phyloP scores from a whole-genome alignment of 2,113 vertebrate species.

The Microtus montanus region DNA sequence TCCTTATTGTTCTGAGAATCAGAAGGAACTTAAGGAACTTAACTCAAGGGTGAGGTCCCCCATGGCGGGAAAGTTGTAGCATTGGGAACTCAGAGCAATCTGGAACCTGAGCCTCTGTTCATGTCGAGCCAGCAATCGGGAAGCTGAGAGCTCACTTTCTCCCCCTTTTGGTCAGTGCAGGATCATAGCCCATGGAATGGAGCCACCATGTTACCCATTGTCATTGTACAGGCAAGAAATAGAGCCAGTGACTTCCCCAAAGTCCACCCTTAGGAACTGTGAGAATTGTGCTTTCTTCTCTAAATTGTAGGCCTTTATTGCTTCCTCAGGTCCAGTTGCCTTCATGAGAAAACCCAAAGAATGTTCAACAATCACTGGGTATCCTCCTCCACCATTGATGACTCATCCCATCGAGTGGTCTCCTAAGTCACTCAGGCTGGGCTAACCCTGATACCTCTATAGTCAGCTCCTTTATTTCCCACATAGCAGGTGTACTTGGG shows the following conservation, averaged over 20 bases:
- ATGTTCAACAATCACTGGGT: too few relatives aligned
- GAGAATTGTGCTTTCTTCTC: not conserved
- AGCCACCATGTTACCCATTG: not conserved
- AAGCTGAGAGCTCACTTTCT: too few relatives aligned
- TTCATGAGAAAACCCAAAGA: not conserved
- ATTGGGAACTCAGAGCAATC: not conserved
- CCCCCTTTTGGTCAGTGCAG: not conserved
- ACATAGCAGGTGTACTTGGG: not conserved
- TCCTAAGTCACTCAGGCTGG: not conserved
- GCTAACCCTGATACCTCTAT: not conserved
- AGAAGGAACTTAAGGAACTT: not conserved
- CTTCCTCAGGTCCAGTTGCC: fast-evolving
- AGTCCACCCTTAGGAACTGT: not conserved
- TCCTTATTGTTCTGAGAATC: not conserved
- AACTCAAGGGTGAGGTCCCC: too few relatives aligned
- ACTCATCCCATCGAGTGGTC: not conserved
- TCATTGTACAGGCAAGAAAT: not conserved
- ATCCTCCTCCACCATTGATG: not conserved
- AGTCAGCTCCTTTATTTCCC: not conserved
- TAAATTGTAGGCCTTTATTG: not conserved
- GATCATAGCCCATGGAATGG: too few relatives aligned
- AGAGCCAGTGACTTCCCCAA: not conserved
- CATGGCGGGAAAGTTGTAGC: not conserved
- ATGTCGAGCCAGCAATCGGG: too few relatives aligned
- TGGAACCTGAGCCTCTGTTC: not conserved